Conservation (phyloP, 2,797 vertebrate genomes). For the Percopsis omiscomaycus region DNA sequence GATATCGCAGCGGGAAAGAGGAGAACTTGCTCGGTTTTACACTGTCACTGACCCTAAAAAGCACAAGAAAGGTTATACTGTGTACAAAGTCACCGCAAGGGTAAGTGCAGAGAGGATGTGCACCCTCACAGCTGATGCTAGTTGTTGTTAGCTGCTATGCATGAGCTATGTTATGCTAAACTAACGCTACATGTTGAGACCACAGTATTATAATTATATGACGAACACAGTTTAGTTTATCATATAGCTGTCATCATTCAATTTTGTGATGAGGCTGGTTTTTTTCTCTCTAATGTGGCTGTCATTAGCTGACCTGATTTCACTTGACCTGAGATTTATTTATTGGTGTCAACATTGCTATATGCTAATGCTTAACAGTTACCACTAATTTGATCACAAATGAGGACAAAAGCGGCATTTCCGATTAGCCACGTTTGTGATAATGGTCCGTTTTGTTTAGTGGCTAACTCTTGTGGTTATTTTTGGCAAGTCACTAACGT, state of each 20-base stretch:
- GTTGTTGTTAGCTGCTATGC: constrained; percentile 33
- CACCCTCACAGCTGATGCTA: constrained; percentile 34
- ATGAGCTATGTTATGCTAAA: constrained; percentile 21
- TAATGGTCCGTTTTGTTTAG: too few species aligned
- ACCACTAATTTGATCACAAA: too few species aligned
- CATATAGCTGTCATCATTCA: neutral
- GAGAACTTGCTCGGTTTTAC: constrained; percentile 95
- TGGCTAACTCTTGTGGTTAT: too few species aligned
- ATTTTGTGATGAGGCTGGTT: neutral
- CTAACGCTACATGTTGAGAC: constrained; percentile 26
- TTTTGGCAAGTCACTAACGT: neutral
- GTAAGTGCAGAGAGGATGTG: constrained; percentile 74
- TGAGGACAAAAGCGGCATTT: neutral
- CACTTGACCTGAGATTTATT: neutral
- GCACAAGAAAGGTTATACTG: constrained; percentile 91
- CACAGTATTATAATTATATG: too few species aligned
- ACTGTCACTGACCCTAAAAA: constrained; percentile 93
- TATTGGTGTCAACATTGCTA: too few species aligned
- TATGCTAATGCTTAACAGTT: neutral
- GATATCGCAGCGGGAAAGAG: constrained; percentile 87
- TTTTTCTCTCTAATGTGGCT: constrained; percentile 6
- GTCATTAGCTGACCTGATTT: constrained; percentile 13
- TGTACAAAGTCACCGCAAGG: constrained; percentile 96
- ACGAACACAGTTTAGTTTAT: too few species aligned
- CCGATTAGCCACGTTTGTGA: too few species aligned